Conservation (phyloP, 1,140 invertebrate genomes). For the Apis laboriosa region DNA sequence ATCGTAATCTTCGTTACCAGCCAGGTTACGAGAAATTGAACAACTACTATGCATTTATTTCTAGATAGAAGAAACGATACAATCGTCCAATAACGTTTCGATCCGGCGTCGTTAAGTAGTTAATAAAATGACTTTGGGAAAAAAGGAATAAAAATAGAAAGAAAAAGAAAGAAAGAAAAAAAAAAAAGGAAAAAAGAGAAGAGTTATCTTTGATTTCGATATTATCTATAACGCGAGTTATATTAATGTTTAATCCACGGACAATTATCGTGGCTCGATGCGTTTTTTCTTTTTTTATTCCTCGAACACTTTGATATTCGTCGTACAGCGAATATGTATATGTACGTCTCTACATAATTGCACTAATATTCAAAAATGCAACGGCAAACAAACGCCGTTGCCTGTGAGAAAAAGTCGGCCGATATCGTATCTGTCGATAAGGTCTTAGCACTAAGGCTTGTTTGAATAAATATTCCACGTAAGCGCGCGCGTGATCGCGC, state of each 20-base stretch:
- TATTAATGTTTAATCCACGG: constrained; percentile 44
- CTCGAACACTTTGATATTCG: not conserved
- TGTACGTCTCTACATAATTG: constrained; percentile 49
- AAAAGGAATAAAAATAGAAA: not conserved
- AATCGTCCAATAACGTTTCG: no score
- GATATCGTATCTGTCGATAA: constrained; percentile 67
- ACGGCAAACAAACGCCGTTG: constrained; percentile 42
- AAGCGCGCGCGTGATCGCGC: constrained; percentile 56
- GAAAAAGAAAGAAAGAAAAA: no score
- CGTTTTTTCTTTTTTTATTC: not conserved
- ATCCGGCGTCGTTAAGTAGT: constrained; percentile 24
- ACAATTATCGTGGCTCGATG: constrained; percentile 35
- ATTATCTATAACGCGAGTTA: constrained; percentile 51
- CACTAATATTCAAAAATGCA: constrained; percentile 54
- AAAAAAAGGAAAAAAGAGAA: no score
- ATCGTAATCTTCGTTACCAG: not conserved
- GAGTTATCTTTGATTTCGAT: constrained; percentile 50
- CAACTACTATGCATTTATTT: not conserved
- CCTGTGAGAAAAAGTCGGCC: constrained; percentile 38
- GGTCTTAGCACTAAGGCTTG: constrained; percentile 55
- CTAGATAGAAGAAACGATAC: not conserved
- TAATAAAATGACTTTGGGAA: not conserved
- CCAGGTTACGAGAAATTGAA: not conserved
- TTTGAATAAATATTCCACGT: constrained; percentile 68
- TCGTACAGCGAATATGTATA: constrained; percentile 5